Evolutionary conservation across 2,888 invertebrate species (phyloP).

Genomic region (Yponomeuta evonymella): DNA sequence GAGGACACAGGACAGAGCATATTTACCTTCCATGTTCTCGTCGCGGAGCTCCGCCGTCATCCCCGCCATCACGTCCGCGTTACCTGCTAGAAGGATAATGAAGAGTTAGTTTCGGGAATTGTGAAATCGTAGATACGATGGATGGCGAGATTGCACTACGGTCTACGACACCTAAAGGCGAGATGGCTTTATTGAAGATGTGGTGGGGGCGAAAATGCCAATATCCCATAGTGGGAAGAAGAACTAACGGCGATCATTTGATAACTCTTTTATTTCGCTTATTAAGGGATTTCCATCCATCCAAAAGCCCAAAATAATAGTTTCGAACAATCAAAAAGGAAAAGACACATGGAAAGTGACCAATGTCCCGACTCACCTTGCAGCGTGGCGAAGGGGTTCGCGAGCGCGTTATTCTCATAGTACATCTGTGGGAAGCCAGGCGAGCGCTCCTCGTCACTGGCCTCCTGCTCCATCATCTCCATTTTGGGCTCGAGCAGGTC

Average conservation of each 20-base stretch:
- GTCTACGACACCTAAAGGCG: no score
- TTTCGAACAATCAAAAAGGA: background rate
- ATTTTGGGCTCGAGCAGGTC: slow-evolving; percentile 80
- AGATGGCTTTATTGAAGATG: no score
- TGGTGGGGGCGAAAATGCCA: no score
- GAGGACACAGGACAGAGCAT: slow-evolving; percentile 26
- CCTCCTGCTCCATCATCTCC: slow-evolving; percentile 82
- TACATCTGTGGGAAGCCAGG: slow-evolving; percentile 60
- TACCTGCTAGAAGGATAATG: slow-evolving; percentile 43
- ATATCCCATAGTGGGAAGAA: no score
- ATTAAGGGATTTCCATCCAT: no score
- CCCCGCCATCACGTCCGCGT: slow-evolving; percentile 67
- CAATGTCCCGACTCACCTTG: slow-evolving; percentile 42
- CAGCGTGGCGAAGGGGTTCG: slow-evolving; percentile 68
- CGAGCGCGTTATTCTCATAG: slow-evolving; percentile 62
- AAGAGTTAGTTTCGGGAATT: background rate
- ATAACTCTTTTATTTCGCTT: no score
- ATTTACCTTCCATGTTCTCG: slow-evolving; percentile 69
- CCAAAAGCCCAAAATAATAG: no score
- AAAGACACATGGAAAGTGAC: background rate
- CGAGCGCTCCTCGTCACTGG: slow-evolving; percentile 80
- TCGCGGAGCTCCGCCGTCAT: slow-evolving; percentile 60
- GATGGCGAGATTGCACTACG: no score
- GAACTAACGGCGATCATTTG: no score
- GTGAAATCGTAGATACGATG: background rate